Evolutionary conservation across 2,113 vertebrate genomes (phyloP).

Genomic region (Chionis minor): DNA sequence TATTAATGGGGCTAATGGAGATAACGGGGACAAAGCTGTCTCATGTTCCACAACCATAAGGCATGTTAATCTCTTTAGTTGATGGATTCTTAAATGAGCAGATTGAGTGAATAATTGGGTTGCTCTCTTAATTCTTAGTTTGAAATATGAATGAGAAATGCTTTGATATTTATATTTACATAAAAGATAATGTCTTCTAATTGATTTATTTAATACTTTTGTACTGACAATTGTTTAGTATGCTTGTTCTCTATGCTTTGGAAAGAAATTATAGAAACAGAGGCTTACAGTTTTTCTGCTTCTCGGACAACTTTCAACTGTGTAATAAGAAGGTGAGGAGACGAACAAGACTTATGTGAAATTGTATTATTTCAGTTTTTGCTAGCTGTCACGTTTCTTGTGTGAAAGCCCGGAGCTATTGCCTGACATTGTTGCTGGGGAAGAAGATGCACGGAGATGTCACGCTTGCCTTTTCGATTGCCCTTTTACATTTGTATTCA

Average conservation of each 20-base stretch:
- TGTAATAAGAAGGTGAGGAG: neutral
- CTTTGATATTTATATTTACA: conserved; percentile 68
- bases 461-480: neutral
- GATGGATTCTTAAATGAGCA: conserved; percentile 71
- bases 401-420: neutral
- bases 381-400: neutral
- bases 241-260: neutral
- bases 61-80: conserved; percentile 69
- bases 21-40: conserved; percentile 52
- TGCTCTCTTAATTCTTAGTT: conserved; percentile 69
- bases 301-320: neutral
- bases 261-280: neutral
- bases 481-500: neutral
- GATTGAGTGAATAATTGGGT: conserved; percentile 73
- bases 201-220: conserved; percentile 67
- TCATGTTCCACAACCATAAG: conserved; percentile 65
- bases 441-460: neutral
- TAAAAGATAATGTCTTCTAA: conserved; percentile 59
- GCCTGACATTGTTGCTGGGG: neutral
- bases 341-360: neutral
- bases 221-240: conserved; percentile 18
- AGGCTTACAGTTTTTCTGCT: neutral
- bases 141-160: conserved; percentile 71
- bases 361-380: neutral
- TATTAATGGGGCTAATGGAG: conserved; percentile 58